Base-by-base conservation (phyloP, 1,140 invertebrate species). In the Psix sp. region DNA sequence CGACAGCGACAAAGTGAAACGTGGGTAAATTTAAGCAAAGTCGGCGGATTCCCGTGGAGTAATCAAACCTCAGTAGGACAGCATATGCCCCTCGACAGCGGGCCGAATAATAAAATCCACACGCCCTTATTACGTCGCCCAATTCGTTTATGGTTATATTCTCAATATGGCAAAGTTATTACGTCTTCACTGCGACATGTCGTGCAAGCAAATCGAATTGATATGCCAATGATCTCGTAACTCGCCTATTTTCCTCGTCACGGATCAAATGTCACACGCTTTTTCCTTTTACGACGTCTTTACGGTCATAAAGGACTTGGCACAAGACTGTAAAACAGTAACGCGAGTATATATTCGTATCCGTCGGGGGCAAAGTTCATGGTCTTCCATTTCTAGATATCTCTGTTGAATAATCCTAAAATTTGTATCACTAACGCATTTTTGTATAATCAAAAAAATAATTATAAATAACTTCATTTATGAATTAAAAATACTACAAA, bases 181-280 rank as follows among this genome's bases (percentile, higher is more conserved):
- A 62, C 74, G 71, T 76, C 73, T 74, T 63, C 51, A 20, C 38
- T 66, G 48, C 49, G 45, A 51, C 63, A 40, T 49, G 68, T 66
- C 72, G 60, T 62, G 70, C 66, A 72, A 74, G 70, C 63, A 51
- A 63, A 62, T 59, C 59, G 46, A 75, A 70, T 59, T 40, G 65
- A 70, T 35, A 35, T 52, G 40, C 29, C 63, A 48, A 56, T 24
- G 72, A 56, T 77, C 57, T 49, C 70, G 52, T 68, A 76, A 48
- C 63, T 71, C 46, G 31, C 43, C 71, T 46, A 42, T 57, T 42
- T 52, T 57, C 43, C 42, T 57, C 51, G 52, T 59, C 54, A 38
- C 24, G 60, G 80, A 78, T 78, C 79, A 79, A 82, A 81, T 77
- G 77, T 77, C 77, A 67, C 70, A 40, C 57, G 56, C 66, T 46